Evolutionary conservation across 2,888 invertebrate species (phyloP), one percentile per base, ranked within the genome.

Genomic region (Marronus borbonicus): DNA sequence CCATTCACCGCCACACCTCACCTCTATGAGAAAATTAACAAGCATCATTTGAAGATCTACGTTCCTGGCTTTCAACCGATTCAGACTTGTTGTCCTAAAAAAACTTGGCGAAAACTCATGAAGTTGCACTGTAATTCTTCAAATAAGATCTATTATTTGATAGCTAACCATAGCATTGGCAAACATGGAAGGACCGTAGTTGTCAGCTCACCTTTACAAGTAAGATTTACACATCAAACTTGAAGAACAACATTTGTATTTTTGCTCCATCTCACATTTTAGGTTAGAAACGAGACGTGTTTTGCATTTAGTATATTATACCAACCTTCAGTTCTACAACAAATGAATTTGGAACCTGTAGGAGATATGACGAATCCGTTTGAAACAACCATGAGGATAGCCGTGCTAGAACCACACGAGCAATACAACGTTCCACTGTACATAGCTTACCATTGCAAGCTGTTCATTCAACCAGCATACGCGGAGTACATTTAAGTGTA

Each of bases 401-500:
- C 93, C 0, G 93, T 94, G 31, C 89, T 96, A 24, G 94, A 94
- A 77, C 94, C 95, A 0, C 93, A 93, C 82, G 93, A 94, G 83
- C 91, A 91, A 0, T 95, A 93, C 86, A 93, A 93, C 83, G 92
- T 96, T 36, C 96, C 96, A 0, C 89, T 96, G 60, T 93, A 93
- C 84, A 92, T 96, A 72, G 95, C 96, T 1, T 96, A 95, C 84
- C 95, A 96, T 85, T 95, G 95, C 88, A 93, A 93, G 81, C 89
- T 96, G 76, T 94, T 93, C 86, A 88, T 95, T 55, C 91, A 93
- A 84, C 96, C 96, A 4, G 92, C 93, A 4, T 93, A 94, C 84
- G 91, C 92, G 65, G 93, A 93, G 94, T 95, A 86, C 92, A 93
- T 90, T 28, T 14, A 49, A 14, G 50, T 50, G 14, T 4, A n/a